A percentile compares a stretch with the other conserved stretches of the same genome.
Conservation (phyloP, 1,140 invertebrate species). For the Calephelis nemesis region DNA sequence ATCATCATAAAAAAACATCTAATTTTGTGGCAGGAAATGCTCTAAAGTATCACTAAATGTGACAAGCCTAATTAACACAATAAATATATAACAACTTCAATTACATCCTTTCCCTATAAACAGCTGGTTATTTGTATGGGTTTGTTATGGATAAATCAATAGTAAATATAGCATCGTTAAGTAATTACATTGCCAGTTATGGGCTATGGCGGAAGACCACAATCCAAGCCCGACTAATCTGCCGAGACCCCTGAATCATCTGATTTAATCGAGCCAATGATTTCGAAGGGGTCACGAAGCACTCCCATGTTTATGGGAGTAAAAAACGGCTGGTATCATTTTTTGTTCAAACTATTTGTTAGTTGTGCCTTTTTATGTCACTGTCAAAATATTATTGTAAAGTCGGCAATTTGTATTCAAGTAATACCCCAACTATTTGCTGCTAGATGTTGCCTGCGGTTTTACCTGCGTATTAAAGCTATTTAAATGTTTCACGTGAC, state of each 20-base stretch:
- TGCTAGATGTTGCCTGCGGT: no score
- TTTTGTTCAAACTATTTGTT: not conserved
- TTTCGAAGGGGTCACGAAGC: constrained; percentile 68
- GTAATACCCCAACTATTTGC: no score
- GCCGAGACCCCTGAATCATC: constrained; percentile 63
- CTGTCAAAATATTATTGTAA: not conserved
- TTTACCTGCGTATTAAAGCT: no score
- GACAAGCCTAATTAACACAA: no score
- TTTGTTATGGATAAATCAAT: constrained; percentile 5
- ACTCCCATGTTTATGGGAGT: constrained; percentile 62
- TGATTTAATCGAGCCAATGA: constrained; percentile 63
- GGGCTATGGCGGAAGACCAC: constrained; percentile 12
- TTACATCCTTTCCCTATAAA: no score
- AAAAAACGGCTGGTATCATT: constrained; percentile 42
- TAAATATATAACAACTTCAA: no score
- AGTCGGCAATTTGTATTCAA: no score
- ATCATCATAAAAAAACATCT: no score
- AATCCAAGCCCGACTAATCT: constrained; percentile 16
- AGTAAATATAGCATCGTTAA: constrained; percentile 12
- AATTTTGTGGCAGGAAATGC: no score
- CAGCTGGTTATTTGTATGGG: not conserved
- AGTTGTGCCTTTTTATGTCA: not conserved
- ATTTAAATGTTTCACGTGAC: no score
- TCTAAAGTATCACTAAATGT: no score
- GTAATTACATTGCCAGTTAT: constrained; percentile 8